Base-by-base conservation (phyloP, 2,888 invertebrate genomes). In the Teleogryllus oceanicus region DNA sequence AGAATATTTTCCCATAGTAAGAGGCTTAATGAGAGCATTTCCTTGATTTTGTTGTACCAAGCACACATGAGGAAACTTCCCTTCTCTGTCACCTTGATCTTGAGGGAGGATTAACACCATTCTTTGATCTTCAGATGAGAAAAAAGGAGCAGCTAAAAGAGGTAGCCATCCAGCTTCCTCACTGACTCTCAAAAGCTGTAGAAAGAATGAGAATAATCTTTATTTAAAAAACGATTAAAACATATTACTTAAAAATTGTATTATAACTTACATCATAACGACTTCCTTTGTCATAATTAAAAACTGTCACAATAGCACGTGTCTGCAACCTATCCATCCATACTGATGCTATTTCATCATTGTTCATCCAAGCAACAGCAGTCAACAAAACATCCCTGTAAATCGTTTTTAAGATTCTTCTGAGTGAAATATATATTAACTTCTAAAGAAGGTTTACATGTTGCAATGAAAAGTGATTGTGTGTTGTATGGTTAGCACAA, bases 301-400 rank as follows among this genome's bases (percentile, higher is more conserved):
- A 96, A 5, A 92, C 87, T 18, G 91, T 90, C 80, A 92, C 86
- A 80, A 90, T 88, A 21, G 93, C 91, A 80, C 90, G 88, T 85
- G 96, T 97, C 87, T 98, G 98, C 50, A 93, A 92, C 79, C 98
- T 89, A 87, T 97, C 95, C 87, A 96, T 93, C 96, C 97, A 97
- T 82, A 95, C 92, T 16, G 96, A 90, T 12, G 92, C 90, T 18
- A 97, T 88, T 16, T 91, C 88, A 74, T 90, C 88, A 83, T 92
- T 91, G 80, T 92, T 92, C 78, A 94, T 90, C 91, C 97, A 97
- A 77, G 90, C 88, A n/a, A 96, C 88, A 16, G 86, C 84, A 11
- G 88, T 88, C 77, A 89, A 85, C 83, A 89, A 88, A 83, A 78
- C 74, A 20, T 79, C 79, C n/a, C 79, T 79, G 77, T n/a, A 62